Base-by-base conservation (phyloP, 2,888 invertebrate species). In the Ennomos erosarius region DNA sequence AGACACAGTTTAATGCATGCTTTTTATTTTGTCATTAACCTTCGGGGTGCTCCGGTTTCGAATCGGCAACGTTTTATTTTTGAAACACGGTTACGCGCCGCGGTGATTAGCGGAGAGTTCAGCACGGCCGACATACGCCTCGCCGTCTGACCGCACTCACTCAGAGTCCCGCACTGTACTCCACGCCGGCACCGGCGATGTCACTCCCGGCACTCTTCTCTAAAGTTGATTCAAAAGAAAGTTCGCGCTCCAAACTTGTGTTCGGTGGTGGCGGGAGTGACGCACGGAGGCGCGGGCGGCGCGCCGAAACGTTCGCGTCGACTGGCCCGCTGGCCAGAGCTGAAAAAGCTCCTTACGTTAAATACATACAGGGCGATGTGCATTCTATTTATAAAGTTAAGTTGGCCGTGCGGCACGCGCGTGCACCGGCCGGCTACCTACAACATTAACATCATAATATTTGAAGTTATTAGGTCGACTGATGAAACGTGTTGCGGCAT, bases 11-110 rank as follows among this genome's bases (percentile, higher is more conserved):
- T 84, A 85, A 87, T 87, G 86, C 84, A 86, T 82, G 87, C 79
- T 84, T 88, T 68, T 89, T 88, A 88, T 88, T 89, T 87, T 88
- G 88, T 90, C 88, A 90, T 89, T 90, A 90, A 90, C 90, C 90
- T 90, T 90, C 90, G 85, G 76, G 84, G 85, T 88, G 90, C 89
- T 89, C 90, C 87, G 88, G 86, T 87, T 89, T 85, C 85, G 85
- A 85, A 88, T 87, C 86, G 83, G 84, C 86, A 85, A 86, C 87
- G 88, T 84, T 88, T 89, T 90, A 90, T 90, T 90, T 90, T 88
- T 83, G 88, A 87, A 88, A 85, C 88, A 81, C 87, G 87, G 85
- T 85, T 86, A 88, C 86, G 84, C 82, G 79, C 44, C 36, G 57
- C 75, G 71, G 79, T 78, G 81, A 75, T 79, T 81, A 83, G 83